phyloP scores from a whole-genome alignment of 37 sponge, comb jelly and placozoan genomes.

The Corticium candelabrum region DNA sequence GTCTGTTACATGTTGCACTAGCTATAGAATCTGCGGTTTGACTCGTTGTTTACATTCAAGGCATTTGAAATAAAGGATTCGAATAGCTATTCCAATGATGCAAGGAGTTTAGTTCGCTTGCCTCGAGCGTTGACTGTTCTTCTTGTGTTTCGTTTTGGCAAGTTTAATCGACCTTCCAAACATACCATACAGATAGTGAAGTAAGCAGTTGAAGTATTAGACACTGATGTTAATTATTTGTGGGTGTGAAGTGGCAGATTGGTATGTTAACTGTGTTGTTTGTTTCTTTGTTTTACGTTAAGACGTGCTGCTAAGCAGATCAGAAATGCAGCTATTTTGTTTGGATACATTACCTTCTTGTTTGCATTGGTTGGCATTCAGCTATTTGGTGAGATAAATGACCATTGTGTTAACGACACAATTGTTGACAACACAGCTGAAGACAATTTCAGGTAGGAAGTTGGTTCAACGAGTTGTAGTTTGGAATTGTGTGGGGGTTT shows the following conservation, averaged over 20 bases:
- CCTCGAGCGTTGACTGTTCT: slow-evolving; percentile 3
- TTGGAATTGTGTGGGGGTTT: too few relatives aligned
- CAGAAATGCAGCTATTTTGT: not conserved
- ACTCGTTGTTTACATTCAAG: too few relatives aligned
- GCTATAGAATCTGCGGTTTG: too few relatives aligned
- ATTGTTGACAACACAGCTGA: not conserved
- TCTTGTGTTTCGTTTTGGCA: not conserved
- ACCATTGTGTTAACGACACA: not conserved
- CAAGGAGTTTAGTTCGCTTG: not conserved
- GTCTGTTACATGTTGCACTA: too few relatives aligned
- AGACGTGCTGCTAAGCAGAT: not conserved
- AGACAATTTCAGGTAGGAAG: too few relatives aligned
- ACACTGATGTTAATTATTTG: too few relatives aligned
- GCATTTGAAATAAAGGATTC: too few relatives aligned
- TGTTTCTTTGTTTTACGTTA: not conserved
- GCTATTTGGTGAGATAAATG: not conserved
- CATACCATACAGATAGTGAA: not conserved
- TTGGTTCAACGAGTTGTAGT: too few relatives aligned
- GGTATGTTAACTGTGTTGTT: not conserved
- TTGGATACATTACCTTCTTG: not conserved
- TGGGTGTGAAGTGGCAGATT: not conserved
- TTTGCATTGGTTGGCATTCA: not conserved
- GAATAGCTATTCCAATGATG: not conserved
- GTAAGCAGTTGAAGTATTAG: too few relatives aligned
- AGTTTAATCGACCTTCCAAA: not conserved